Evolutionary conservation across 2,888 invertebrate genomes (phyloP), one percentile per base, ranked within the genome.

Genomic region (Diloba caeruleocephala): DNA sequence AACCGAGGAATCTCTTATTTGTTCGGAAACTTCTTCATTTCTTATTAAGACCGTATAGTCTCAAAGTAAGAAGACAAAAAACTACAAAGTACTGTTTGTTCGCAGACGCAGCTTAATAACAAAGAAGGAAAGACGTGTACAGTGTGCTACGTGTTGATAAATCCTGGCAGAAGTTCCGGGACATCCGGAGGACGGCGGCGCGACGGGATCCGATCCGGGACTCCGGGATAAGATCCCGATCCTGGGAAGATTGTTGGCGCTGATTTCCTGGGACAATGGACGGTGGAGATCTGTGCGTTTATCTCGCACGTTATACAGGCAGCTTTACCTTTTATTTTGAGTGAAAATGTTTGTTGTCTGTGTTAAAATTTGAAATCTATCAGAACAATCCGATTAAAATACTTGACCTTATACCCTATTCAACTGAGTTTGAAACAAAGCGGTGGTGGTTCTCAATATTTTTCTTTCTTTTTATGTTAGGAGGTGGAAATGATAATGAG

Each of bases 191-290:
- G 74, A 75, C 66, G 74, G 73, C 67, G 71, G 74, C 76, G 75
- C 76, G 76, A 77, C 79, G 74, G 80, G 78, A 79, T 81, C 79
- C 81, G 82, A 81, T 84, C 82, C 81, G 78, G 76, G 70, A 62
- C 65, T 74, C 75, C 75, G 76, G 84, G 79, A 84, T 85, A 85
- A 88, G 81, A 87, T 81, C 73, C 79, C 79, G 76, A 80, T 83
- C 79, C 78, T 78, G 71, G 76, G 57, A 76, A 84, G 89, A 89
- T 90, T 84, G 84, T 84, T 81, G 81, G 74, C 81, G 74, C 81
- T 86, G 87, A 89, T 89, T 89, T 84, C 78, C 80, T 81, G 78
- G 78, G 81, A 85, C 85, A 88, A 84, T 83, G 74, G 80, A 78
- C 80, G 76, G 75, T 75, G 71, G 79, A 55, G 49, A 56, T 81